Evolutionary conservation across 2,797 vertebrate genomes (phyloP).

Genomic region (Sebastes kiyomatsui): DNA sequence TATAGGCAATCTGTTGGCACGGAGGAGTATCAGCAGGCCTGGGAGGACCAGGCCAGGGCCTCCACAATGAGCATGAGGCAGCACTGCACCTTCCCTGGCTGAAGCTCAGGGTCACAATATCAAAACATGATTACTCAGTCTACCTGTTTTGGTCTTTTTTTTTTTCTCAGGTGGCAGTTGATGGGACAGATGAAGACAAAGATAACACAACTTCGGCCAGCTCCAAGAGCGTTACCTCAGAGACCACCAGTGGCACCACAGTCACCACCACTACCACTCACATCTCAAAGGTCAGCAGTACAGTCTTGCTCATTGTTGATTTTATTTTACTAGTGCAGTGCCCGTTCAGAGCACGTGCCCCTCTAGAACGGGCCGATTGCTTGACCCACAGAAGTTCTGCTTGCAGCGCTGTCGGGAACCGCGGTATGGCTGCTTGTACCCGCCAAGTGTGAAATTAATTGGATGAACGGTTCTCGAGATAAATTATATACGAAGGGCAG

Average conservation of each 20-base stretch:
- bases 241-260: constrained; percentile 87
- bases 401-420: no score
- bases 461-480: no score
- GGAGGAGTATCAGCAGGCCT: constrained; percentile 20
- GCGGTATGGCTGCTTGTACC: no score
- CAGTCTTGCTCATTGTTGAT: neutral
- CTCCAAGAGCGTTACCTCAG: constrained; percentile 88
- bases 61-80: constrained; percentile 29
- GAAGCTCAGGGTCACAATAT: neutral
- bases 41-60: constrained; percentile 33
- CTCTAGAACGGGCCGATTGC: no score
- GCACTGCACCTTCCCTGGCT: neutral
- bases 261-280: constrained; percentile 89
- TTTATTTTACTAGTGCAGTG: neutral
- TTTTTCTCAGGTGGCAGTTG: constrained; percentile 64
- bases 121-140: neutral
- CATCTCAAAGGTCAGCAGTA: constrained; percentile 89
- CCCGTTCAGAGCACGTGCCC: no score
- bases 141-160: neutral
- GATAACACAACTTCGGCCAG: constrained; percentile 86
- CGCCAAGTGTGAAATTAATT: no score
- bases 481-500: no score
- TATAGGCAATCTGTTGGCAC: neutral
- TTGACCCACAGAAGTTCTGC: no score
- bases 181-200: constrained; percentile 84